Base-by-base conservation (phyloP, 2,113 vertebrate species). In the Notothenia coriiceps region DNA sequence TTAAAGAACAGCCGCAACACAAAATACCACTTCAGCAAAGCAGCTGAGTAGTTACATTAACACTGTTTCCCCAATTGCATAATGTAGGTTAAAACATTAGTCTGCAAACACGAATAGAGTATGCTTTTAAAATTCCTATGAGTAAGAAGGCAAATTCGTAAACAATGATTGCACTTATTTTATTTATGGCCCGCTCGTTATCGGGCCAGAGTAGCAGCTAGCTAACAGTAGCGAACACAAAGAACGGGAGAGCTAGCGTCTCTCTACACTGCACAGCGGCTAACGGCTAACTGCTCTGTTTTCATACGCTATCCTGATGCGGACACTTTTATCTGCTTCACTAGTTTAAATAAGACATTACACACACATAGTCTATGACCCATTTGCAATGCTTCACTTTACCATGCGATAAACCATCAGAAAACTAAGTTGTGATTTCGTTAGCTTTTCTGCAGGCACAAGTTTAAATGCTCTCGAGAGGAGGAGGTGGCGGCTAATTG, bases 161-260 rank as follows among this genome's bases (percentile, higher is more conserved):
- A 90, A 88, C 89, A 84, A 65, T 55, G 44, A 52, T 73, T 61
- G 86, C 59, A 81, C 33, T 92, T 83, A 82, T 87, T 85, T 77
- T 60, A 70, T 71, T 7, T 61, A 44, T 82, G 90, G 89, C 84
- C 88, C 84, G 70, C 77, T 90, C 81, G 54, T 54, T 79, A 50
- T 76, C 74, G 79, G 86, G 89, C 88, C 86, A 84, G n/a, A 49
- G 77, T 64, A 91, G 84, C 86, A 75, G 82, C 74, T 77, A 89
- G 89, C 89, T 86, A 78, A 62, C 62, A 54, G 56, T 78, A 86
- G 89, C 83, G 70, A 86, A 94, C 93, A 94, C 93, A 94, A 94
- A 94, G 93, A 91, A 85, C 78, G 86, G 73, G 79, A 80, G 63
- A 61, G 86, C 84, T 88, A 88, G 65, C 84, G 17, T 46, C 59